Conservation (phyloP, 2,797 vertebrate genomes). For the Coilia nasus region DNA sequence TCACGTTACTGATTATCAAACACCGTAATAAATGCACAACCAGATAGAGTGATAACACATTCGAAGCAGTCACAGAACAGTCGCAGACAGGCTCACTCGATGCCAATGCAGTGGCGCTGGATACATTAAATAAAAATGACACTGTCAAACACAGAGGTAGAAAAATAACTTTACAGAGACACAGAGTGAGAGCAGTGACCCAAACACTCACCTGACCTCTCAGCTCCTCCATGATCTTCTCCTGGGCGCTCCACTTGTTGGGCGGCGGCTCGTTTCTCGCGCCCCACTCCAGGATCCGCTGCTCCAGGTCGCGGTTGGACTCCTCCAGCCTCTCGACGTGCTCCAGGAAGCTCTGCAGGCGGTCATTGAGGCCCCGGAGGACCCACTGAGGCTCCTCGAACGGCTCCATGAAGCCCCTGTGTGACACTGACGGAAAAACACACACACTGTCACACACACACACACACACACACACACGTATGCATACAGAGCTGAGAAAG, state of each 20-base stretch:
- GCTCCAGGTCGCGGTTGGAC: slow-evolving; percentile 69
- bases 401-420: slow-evolving; percentile 57
- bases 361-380: slow-evolving; percentile 66
- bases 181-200: background rate
- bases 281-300: slow-evolving; percentile 65
- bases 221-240: slow-evolving; percentile 67
- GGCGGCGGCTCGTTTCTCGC: slow-evolving; percentile 26
- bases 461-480: background rate
- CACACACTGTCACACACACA: background rate
- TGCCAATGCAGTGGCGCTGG: too few relatives aligned
- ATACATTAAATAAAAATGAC: too few relatives aligned
- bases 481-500: background rate
- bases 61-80: background rate
- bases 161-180: too few relatives aligned
- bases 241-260: slow-evolving; percentile 65
- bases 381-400: slow-evolving; percentile 54
- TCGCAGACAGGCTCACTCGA: too few relatives aligned
- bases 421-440: background rate
- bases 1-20: background rate
- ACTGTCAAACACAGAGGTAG: too few relatives aligned
- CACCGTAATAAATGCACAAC: background rate
- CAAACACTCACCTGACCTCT: slow-evolving; percentile 67
- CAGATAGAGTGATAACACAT: background rate
- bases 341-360: slow-evolving; percentile 72
- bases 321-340: slow-evolving; percentile 70